Base-by-base conservation (phyloP, 2,797 vertebrate species). In the Microchirus variegatus region DNA sequence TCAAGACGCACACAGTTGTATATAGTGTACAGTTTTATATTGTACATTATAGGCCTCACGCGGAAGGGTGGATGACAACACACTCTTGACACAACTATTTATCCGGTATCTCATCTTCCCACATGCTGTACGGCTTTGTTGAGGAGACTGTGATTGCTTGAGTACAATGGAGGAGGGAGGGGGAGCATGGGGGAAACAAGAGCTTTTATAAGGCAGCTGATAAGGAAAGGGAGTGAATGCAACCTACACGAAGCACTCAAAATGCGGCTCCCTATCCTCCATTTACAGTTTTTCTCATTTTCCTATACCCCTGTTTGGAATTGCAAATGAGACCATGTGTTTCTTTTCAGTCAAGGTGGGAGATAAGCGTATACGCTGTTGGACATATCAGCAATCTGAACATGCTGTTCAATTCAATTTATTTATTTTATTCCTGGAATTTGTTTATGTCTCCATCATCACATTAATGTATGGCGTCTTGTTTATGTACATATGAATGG, bases 351-450 rank as follows among this genome's bases (percentile, higher is more conserved):
- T 54, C 9, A 1, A 73, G 78, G 49, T 59, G 61, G 58, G 50
- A 80, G 87, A 89, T 88, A 86, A 89, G 53, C 75, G 68, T 9
- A n/a, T n/a, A 10, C 42, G 72, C 51, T 41, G 60, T 59, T 52
- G 61, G 57, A 75, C 63, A 31, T 82, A 85, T 87, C 82, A 54
- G 77, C 73, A 75, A 82, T 79, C 72, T 75, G 63, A 75, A 73
- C 60, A 70, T 82, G 73, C 71, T 80, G 77, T 80, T 77, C 56
- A 53, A 60, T 76, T 77, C 26, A 9, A 26, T 74, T 73, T 77
- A 77, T 82, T 77, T 80, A 77, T 78, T 83, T 82, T 5, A 71
- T 77, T 79, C 38, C 41, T 40, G 40, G 36, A 41, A 17, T 75
- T 78, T 81, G 70, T 85, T 80, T 82, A 83, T 83, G 55, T 64